Percentiles rank a stretch among this genome's conserved stretches.
These are phyloP conservation scores for Nothura maculosa DNA, from an alignment of 2,797 vertebrate species.

Conservation along the genomic window DNA sequence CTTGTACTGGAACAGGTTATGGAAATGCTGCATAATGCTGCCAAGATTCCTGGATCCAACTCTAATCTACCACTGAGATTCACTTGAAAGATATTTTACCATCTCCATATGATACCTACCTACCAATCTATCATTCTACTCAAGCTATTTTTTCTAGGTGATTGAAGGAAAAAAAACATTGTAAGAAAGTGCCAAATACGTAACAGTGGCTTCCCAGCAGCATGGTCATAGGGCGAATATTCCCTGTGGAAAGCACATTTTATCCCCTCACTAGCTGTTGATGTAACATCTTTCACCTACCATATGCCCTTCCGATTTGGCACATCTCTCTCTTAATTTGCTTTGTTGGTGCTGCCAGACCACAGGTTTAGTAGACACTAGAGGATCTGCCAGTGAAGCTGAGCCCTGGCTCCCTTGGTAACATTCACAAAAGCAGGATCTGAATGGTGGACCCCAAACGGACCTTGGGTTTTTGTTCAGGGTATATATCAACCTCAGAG, in stretches of 20 bases:
- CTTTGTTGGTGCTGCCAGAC: not conserved
- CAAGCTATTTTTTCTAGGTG: not conserved
- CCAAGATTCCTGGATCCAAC: not conserved
- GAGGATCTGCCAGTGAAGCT: not conserved
- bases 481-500: not conserved
- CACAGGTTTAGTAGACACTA: not conserved
- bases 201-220: not conserved
- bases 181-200: not conserved
- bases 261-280: not conserved
- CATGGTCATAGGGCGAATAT: accelerated
- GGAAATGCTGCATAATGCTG: not conserved
- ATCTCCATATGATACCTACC: not conserved
- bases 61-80: not conserved
- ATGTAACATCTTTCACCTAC: not conserved
- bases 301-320: slow-evolving; percentile 2
- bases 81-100: not conserved
- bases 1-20: accelerated
- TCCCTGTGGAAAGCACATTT: not conserved
- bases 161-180: not conserved
- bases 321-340: slow-evolving; percentile 2
- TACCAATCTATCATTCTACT: not conserved
- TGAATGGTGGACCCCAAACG: not conserved
- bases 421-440: not conserved
- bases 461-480: not conserved
- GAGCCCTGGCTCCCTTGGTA: not conserved